Evolutionary conservation across 1,140 invertebrate species (phyloP).

Genomic region (Camponotus floridanus): DNA sequence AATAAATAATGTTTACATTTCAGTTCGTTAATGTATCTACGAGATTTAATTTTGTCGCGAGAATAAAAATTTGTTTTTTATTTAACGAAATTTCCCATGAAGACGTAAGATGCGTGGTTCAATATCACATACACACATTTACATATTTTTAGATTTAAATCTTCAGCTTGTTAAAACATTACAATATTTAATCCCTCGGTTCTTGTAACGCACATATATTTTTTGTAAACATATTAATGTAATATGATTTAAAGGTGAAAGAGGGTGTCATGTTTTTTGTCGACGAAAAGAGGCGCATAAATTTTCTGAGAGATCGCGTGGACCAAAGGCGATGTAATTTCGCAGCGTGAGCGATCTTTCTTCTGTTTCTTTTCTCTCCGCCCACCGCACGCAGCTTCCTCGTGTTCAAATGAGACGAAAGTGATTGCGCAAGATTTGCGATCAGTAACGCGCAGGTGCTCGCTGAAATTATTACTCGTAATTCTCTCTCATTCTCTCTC

Average conservation of each 20-base stretch:
- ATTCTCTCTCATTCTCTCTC: too few species aligned
- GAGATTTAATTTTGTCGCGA: too few species aligned
- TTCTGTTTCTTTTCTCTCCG: not conserved
- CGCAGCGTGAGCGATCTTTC: not conserved
- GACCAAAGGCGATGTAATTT: conserved; percentile 25
- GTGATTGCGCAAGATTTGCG: conserved; percentile 19
- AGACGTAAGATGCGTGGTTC: too few species aligned
- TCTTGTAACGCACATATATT: not conserved
- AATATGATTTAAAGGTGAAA: not conserved
- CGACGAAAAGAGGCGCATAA: not conserved
- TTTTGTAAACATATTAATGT: not conserved
- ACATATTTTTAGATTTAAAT: too few species aligned
- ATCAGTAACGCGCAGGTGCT: conserved; percentile 41
- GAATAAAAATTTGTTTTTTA: too few species aligned
- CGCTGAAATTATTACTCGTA: conserved; percentile 14
- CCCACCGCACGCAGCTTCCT: not conserved
- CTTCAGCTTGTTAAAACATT: not conserved
- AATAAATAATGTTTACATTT: too few species aligned
- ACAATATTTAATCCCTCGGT: conserved; percentile 3
- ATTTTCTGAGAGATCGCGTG: not conserved
- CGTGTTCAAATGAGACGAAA: conserved; percentile 31
- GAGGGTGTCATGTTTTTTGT: not conserved
- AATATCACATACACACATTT: too few species aligned
- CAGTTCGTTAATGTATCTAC: too few species aligned
- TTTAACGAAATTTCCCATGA: too few species aligned